Evolutionary conservation across 2,888 invertebrate species (phyloP).

Genomic region (Homarus gammarus): DNA sequence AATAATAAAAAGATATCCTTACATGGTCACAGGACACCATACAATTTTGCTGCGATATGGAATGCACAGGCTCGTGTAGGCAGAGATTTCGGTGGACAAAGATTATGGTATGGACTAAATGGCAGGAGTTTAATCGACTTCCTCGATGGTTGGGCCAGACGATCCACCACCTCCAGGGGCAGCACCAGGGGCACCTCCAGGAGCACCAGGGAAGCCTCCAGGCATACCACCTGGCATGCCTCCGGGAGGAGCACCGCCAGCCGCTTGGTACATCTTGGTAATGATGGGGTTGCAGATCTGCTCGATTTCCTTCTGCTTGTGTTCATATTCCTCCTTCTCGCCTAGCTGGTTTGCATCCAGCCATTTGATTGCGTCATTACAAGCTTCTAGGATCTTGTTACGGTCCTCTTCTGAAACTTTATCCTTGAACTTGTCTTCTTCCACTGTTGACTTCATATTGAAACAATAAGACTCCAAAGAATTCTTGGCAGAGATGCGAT

Average conservation of each 20-base stretch:
- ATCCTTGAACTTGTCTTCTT: conserved; percentile 96
- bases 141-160: conserved; percentile 69
- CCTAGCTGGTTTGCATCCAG: conserved; percentile 88
- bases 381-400: conserved; percentile 89
- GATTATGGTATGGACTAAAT: neutral
- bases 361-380: conserved; percentile 92
- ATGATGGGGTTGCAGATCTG: conserved; percentile 95
- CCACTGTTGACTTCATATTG: conserved; percentile 89
- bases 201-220: conserved; percentile 78
- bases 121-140: conserved; percentile 54
- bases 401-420: conserved; percentile 92
- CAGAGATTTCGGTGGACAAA: neutral
- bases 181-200: conserved; percentile 80
- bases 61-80: neutral
- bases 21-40: too few relatives aligned
- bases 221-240: conserved; percentile 81
- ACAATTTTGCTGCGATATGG: too few relatives aligned
- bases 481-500: conserved; percentile 81
- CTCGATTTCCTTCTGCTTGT: conserved; percentile 96
- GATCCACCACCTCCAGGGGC: conserved; percentile 80
- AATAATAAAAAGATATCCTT: too few relatives aligned
- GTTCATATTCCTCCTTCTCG: conserved; percentile 96
- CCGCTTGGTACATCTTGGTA: conserved; percentile 94
- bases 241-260: conserved; percentile 83
- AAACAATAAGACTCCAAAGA: conserved; percentile 80